These are phyloP conservation scores for Thinocorus orbignyianus DNA, from an alignment of 2,113 vertebrate species.

Conservation along the genomic window DNA sequence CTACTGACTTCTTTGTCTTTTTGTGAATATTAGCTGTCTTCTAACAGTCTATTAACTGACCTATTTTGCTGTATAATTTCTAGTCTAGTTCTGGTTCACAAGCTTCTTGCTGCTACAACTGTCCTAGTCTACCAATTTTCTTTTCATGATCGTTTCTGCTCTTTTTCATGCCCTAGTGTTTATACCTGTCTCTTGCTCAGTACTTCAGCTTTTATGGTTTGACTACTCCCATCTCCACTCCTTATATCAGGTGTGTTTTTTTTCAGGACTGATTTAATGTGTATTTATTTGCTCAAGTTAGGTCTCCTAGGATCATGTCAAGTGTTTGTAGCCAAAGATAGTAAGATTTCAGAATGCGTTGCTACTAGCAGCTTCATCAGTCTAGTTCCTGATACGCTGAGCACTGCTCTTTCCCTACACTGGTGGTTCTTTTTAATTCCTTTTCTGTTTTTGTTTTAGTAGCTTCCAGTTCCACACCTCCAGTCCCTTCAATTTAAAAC, in stretches of 20 bases:
- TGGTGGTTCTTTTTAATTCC: not conserved
- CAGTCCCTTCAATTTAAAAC: not conserved
- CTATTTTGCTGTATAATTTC: not conserved
- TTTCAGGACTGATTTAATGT: not conserved
- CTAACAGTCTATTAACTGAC: not conserved
- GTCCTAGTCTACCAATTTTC: not conserved
- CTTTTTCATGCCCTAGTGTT: not conserved
- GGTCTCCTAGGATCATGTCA: not conserved
- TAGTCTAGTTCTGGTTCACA: not conserved
- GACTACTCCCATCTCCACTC: not conserved
- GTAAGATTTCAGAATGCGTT: not conserved
- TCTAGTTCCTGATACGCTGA: not conserved
- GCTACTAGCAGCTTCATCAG: not conserved
- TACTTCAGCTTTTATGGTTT: not conserved
- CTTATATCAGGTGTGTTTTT: not conserved
- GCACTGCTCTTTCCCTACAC: not conserved
- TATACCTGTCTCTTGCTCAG: not conserved
- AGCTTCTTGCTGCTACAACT: not conserved
- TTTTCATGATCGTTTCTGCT: not conserved
- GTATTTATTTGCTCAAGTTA: not conserved
- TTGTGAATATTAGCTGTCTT: not conserved
- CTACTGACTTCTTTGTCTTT: not conserved
- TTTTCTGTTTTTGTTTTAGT: not conserved
- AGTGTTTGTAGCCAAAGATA: not conserved
- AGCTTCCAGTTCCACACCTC: not conserved